Percentiles rank a stretch among this genome's conserved stretches.
Conservation (phyloP, 1,140 invertebrate genomes). For the Pygmarrhopalites habei region DNA sequence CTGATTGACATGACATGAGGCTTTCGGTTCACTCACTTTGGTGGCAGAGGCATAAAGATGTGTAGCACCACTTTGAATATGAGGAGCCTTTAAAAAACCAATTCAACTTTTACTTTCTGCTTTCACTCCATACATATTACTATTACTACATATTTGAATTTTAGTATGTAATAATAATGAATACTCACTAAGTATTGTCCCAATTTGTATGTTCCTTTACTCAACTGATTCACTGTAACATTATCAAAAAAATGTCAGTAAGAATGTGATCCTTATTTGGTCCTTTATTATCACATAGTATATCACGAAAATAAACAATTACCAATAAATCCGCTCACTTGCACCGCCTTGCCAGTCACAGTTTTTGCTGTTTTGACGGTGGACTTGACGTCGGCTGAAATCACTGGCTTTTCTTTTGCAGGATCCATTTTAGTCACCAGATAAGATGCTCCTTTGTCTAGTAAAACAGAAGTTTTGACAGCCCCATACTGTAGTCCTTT, state of each 20-base stretch:
- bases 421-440: constrained; percentile 51
- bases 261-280: no score
- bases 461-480: constrained; percentile 54
- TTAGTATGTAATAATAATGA: no score
- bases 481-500: constrained; percentile 58
- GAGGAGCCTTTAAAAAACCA: no score
- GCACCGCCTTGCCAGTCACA: constrained; percentile 54
- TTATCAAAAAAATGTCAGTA: no score
- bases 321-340: constrained; percentile 55
- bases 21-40: constrained; percentile 48
- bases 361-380: constrained; percentile 56
- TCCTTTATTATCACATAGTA: no score
- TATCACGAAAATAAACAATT: no score
- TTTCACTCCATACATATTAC: no score
- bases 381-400: constrained; percentile 48
- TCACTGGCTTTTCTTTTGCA: constrained; percentile 44
- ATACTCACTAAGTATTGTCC: constrained; percentile 54
- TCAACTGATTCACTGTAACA: constrained; percentile 55
- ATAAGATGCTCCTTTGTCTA: constrained; percentile 55
- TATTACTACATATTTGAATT: no score
- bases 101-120: no score
- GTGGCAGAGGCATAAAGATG: constrained; percentile 51
- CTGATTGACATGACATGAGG: constrained; percentile 53
- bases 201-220: constrained; percentile 54
- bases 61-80: constrained; percentile 56